A percentile compares a stretch with the other conserved stretches of the same genome.
phyloP scores from a whole-genome alignment of 2,113 vertebrate genomes.

The Alligator sinensis region DNA sequence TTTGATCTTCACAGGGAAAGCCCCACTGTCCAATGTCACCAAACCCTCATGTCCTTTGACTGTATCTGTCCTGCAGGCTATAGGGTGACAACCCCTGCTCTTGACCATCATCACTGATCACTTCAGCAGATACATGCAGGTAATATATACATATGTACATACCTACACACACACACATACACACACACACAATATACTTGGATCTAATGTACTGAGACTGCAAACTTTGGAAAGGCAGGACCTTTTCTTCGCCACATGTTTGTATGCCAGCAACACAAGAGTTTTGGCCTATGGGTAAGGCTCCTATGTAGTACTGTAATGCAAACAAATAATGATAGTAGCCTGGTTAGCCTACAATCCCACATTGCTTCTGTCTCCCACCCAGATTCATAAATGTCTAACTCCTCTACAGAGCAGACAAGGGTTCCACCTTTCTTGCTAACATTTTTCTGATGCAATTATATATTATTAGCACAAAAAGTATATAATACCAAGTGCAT shows the following conservation, averaged over 20 bases:
- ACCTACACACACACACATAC: too few relatives aligned
- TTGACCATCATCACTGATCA: neutral
- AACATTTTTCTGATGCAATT: neutral
- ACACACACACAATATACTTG: neutral
- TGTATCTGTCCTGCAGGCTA: too few relatives aligned
- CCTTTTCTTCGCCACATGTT: neutral
- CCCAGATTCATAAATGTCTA: neutral
- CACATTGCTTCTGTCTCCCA: neutral
- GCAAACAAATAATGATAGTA: neutral
- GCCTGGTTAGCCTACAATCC: slow-evolving; percentile 5
- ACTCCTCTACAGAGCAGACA: neutral
- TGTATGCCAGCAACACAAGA: neutral
- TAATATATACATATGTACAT: neutral
- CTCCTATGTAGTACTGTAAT: neutral
- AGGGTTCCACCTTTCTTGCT: neutral
- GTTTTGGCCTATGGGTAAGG: neutral
- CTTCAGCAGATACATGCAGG: slow-evolving; percentile 2
- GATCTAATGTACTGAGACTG: neutral
- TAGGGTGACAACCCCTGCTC: too few relatives aligned
- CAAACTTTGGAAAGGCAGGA: neutral
- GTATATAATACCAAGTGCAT: too few relatives aligned
- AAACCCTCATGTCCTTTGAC: too few relatives aligned
- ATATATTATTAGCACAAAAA: neutral
- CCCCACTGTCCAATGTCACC: too few relatives aligned
- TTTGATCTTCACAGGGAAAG: too few relatives aligned